Base-by-base conservation (phyloP, 2,888 invertebrate species). In the Temnothorax ravouxi region DNA sequence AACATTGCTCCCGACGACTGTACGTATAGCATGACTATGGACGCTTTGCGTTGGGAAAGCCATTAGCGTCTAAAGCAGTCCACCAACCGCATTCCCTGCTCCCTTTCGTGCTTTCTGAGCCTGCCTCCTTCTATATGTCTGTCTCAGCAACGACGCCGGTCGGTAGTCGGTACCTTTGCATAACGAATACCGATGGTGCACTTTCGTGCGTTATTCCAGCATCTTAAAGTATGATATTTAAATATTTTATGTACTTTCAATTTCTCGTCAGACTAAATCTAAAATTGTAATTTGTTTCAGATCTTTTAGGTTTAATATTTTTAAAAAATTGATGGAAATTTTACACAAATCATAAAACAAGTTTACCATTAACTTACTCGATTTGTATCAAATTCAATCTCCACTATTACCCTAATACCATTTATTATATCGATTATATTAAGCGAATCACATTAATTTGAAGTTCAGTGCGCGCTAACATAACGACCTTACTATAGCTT, bases 31-130 rank as follows among this genome's bases (percentile, higher is more conserved):
- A 62, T 83, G 83, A 67, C 79, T 74, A 80, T 84, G 83, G 85
- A 87, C 83, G 88, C 89, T 90, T 83, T 75, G 87, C 84, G 76
- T 85, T 88, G 83, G 91, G 81, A 89, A 91, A 91, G 88, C 91
- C 91, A 92, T 92, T 92, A 92, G 88, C 88, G 88, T 88, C 91
- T 84, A 76, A 88, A 82, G 76, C 84, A 88, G 90, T 80, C 84
- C 87, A 85, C 85, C 84, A 69, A 66, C 67, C 85, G 67, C 84
- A 77, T 84, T 86, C 80, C 83, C 76, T 56, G 72, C 72, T 75
- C 79, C 72, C 81, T 69, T 85, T 66, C 79, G 61, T 54, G 44
- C 25, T 52, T 34, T 41, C 34, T 52, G 50, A 44, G 50, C 69
- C 74, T 81, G 59, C 79, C 84, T 81, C 81, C 83, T 77, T 71